These are phyloP conservation scores for Enteromius afrohamiltoni DNA, from an alignment of 2,797 vertebrate genomes.

Conservation along the genomic window DNA sequence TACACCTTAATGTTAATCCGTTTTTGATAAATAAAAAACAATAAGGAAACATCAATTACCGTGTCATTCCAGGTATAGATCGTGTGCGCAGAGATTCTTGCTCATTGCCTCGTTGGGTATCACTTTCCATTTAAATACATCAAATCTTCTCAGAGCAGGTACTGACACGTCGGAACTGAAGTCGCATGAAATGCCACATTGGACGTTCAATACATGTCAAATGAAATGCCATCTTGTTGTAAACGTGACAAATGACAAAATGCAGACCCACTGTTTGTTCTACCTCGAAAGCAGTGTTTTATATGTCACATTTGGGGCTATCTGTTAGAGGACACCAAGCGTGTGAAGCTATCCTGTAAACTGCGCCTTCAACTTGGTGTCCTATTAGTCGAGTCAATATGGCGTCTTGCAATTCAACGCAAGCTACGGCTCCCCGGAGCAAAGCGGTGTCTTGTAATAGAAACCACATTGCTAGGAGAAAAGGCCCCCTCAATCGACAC, in stretches of 20 bases:
- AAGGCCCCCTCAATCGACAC: constrained; percentile 62
- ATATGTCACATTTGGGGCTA: constrained; percentile 60
- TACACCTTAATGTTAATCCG: neutral
- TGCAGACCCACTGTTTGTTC: constrained; percentile 31
- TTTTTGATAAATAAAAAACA: constrained; percentile 18
- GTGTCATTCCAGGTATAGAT: neutral
- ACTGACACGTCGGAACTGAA: constrained; percentile 46
- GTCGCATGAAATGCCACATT: constrained; percentile 52
- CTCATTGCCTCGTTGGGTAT: constrained; percentile 16
- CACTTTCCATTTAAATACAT: constrained; percentile 40
- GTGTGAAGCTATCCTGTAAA: constrained; percentile 74
- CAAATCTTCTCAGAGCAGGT: constrained; percentile 31
- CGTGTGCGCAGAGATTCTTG: constrained; percentile 19
- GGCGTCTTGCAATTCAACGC: constrained; percentile 74
- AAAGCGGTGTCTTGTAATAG: constrained; percentile 71
- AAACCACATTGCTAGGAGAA: constrained; percentile 72
- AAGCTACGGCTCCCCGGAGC: constrained; percentile 67
- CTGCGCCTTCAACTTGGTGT: constrained; percentile 71
- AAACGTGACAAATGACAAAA: constrained; percentile 51
- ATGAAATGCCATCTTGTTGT: constrained; percentile 57
- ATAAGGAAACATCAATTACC: neutral
- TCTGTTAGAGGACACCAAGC: constrained; percentile 68
- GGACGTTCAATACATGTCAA: constrained; percentile 54
- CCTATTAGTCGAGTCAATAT: constrained; percentile 78
- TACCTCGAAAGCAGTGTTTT: constrained; percentile 57